Evolutionary conservation across 1,140 invertebrate species (phyloP).

Genomic region (Cryptotermes secundus): DNA sequence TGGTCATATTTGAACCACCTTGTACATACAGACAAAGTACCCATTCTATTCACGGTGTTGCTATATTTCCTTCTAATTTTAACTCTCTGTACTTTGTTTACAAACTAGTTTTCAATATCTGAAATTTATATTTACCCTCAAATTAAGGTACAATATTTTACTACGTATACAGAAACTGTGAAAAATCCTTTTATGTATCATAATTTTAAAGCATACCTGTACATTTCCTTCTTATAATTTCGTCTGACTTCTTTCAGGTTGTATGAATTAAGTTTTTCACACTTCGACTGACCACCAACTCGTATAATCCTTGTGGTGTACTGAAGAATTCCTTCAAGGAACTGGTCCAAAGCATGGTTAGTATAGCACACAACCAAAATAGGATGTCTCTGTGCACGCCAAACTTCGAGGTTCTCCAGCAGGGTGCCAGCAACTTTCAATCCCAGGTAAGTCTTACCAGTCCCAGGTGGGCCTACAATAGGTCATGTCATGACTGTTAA

Average conservation of each 20-base stretch:
- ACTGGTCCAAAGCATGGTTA: conserved; percentile 88
- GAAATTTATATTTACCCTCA: too few relatives aligned
- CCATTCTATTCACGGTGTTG: too few relatives aligned
- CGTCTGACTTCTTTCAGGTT: conserved; percentile 40
- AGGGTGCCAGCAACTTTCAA: conserved; percentile 63
- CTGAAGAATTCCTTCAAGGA: conserved; percentile 69
- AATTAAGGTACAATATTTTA: too few relatives aligned
- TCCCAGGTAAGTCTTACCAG: conserved; percentile 78
- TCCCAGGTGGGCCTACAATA: conserved; percentile 65
- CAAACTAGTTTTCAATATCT: too few relatives aligned
- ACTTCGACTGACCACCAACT: conserved; percentile 71
- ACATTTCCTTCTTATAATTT: not conserved
- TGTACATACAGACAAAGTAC: too few relatives aligned
- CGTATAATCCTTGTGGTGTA: conserved; percentile 62
- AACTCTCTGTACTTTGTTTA: too few relatives aligned
- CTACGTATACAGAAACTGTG: too few relatives aligned
- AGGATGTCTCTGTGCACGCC: conserved; percentile 46
- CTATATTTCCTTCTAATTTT: too few relatives aligned
- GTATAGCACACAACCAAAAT: conserved; percentile 82
- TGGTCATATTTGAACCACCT: too few relatives aligned
- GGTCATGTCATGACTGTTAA: too few relatives aligned
- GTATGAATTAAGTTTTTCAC: conserved; percentile 53
- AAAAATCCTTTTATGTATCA: too few relatives aligned
- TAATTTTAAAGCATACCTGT: too few relatives aligned
- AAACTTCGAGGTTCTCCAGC: conserved; percentile 50